A percentile compares a stretch with the other conserved stretches of the same genome.
These are phyloP conservation scores for Dryomyza anilis DNA, from an alignment of 2,888 invertebrate species.

Conservation along the genomic window DNA sequence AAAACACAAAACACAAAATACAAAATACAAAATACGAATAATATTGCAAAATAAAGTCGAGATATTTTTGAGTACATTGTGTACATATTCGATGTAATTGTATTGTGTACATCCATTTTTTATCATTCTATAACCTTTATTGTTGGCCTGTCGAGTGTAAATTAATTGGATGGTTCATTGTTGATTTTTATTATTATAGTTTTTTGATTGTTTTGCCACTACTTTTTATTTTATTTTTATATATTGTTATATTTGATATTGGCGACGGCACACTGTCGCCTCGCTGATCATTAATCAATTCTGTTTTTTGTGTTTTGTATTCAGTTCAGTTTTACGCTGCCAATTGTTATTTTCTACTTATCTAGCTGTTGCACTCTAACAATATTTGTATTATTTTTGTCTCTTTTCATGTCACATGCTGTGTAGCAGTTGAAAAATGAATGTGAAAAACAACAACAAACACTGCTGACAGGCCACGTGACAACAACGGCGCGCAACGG, in stretches of 20 bases:
- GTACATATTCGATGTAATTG: too few species aligned
- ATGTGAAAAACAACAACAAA: slow-evolving; percentile 2
- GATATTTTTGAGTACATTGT: too few species aligned
- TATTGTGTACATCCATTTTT: too few species aligned
- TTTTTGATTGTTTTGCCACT: neutral
- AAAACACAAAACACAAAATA: too few species aligned
- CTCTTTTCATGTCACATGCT: neutral
- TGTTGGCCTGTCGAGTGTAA: neutral
- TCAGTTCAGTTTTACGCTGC: neutral
- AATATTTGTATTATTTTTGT: neutral
- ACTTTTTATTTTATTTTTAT: neutral
- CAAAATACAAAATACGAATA: too few species aligned
- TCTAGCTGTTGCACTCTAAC: neutral
- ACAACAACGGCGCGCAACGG: neutral
- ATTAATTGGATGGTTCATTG: neutral
- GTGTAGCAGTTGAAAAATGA: slow-evolving; percentile 13
- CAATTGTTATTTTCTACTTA: neutral
- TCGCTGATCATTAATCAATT: slow-evolving; percentile 6
- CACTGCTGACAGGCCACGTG: slow-evolving; percentile 2
- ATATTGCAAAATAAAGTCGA: too few species aligned
- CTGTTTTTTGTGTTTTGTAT: neutral
- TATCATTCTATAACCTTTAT: too few species aligned
- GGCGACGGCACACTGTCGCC: neutral
- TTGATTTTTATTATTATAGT: neutral
- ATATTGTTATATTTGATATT: neutral